These are phyloP conservation scores for Pygoscelis adeliae DNA, from an alignment of 2,113 vertebrate genomes.

Conservation along the genomic window DNA sequence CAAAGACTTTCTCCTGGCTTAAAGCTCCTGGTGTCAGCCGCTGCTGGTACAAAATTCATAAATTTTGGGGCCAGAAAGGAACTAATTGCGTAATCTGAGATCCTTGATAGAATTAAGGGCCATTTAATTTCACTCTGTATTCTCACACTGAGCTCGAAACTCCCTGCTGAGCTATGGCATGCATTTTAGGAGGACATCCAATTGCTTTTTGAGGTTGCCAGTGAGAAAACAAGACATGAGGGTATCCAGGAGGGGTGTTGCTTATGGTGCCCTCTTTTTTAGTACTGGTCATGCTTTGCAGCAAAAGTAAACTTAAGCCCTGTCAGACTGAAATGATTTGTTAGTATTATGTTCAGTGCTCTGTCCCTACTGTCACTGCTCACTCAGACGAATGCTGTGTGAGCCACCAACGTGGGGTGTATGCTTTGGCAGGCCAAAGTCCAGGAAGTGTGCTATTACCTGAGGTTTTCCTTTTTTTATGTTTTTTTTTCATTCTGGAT, in stretches of 20 bases:
- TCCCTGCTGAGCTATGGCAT: background rate
- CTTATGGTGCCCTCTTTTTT: background rate
- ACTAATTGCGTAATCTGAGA: background rate
- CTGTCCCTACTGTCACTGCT: background rate
- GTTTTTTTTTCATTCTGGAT: background rate
- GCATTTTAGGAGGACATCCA: background rate
- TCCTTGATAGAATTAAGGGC: background rate
- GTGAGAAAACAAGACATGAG: background rate
- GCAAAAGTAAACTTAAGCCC: background rate
- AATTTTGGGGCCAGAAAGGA: background rate
- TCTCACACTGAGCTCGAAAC: background rate
- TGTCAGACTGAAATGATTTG: background rate
- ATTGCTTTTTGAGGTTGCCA: background rate
- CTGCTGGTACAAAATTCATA: background rate
- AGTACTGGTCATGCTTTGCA: background rate
- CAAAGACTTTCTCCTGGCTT: background rate
- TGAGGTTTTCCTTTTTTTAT: background rate
- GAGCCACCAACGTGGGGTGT: background rate
- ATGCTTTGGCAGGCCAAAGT: background rate
- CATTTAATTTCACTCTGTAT: background rate
- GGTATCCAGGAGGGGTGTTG: background rate
- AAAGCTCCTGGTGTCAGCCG: background rate
- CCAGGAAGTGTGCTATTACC: background rate
- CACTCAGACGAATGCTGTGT: fast-evolving
- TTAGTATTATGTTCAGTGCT: background rate